A percentile compares a stretch with the other conserved stretches of the same genome.
Evolutionary conservation across 2,797 vertebrate species (phyloP).

Genomic region (Dermochelys coriacea): DNA sequence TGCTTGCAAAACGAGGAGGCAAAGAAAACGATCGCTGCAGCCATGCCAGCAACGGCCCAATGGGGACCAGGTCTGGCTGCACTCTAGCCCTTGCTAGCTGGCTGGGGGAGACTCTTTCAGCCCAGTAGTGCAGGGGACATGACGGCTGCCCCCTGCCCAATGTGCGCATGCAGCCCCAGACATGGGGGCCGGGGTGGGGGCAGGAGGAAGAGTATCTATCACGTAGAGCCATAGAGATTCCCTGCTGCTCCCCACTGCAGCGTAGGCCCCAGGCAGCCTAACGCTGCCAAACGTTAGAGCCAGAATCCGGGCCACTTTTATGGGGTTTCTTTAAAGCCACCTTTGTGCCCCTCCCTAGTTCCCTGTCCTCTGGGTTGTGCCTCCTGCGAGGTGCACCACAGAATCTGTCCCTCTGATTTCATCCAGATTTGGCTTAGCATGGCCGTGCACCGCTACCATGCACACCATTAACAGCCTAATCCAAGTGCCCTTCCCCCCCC

Average conservation of each 20-base stretch:
- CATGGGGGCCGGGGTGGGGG: not conserved
- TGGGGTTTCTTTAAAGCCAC: not conserved
- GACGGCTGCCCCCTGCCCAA: not conserved
- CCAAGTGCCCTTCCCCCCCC: not conserved
- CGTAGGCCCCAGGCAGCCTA: not conserved
- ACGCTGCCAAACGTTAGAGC: not conserved
- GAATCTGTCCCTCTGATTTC: not conserved
- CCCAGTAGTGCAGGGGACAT: not conserved
- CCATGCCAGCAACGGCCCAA: not conserved
- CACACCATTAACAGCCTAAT: not conserved
- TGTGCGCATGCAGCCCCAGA: accelerated
- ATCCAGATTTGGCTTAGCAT: not conserved
- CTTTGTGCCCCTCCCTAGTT: too few species aligned
- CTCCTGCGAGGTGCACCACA: not conserved
- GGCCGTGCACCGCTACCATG: not conserved
- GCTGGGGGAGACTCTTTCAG: not conserved
- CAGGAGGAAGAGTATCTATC: not conserved
- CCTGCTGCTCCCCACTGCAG: too few species aligned
- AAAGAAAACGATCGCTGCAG: not conserved
- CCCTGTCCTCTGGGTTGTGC: too few species aligned
- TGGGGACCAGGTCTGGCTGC: not conserved
- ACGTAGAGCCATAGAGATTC: not conserved
- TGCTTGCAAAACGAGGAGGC: not conserved
- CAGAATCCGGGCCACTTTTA: not conserved
- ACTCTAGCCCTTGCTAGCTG: too few species aligned